Percentiles rank a stretch among this genome's conserved stretches.
These are phyloP conservation scores for Brachyrhaphis roseni DNA, from an alignment of 2,797 vertebrate genomes.

Conservation along the genomic window DNA sequence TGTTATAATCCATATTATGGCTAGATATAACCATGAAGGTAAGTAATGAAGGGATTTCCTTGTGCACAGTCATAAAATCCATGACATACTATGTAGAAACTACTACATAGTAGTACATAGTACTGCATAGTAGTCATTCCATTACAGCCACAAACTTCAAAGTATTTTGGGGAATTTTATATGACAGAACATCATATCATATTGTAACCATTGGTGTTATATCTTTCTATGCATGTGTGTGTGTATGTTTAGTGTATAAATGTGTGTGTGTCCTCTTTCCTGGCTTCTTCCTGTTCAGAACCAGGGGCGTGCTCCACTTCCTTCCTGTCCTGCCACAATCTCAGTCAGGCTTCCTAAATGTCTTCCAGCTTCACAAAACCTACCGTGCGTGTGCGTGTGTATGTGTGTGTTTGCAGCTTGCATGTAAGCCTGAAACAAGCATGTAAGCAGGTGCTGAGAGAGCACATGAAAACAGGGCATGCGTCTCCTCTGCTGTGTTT, in stretches of 20 bases:
- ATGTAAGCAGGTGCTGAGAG: conserved; percentile 29
- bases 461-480: conserved; percentile 22
- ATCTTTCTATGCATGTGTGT: conserved; percentile 16
- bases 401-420: conserved; percentile 4
- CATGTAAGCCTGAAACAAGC: background rate
- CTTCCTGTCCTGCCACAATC: conserved; percentile 73
- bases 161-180: too few relatives aligned
- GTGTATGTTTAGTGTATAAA: conserved; percentile 44
- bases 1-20: background rate
- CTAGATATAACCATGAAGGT: background rate
- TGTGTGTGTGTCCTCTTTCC: conserved; percentile 64
- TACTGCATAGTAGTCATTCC: too few relatives aligned
- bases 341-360: conserved; percentile 68
- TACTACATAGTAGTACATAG: too few relatives aligned
- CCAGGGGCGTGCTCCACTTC: conserved; percentile 75
- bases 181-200: too few relatives aligned
- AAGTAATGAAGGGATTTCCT: background rate
- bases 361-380: conserved; percentile 55
- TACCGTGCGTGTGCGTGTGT: background rate
- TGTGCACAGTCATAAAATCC: background rate
- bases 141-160: too few relatives aligned
- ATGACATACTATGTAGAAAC: background rate
- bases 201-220: conserved; percentile 12
- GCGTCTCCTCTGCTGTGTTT: conserved; percentile 27
- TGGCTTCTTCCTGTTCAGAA: conserved; percentile 74